Base-by-base conservation (phyloP, 1,140 invertebrate genomes). In the Babylonia areolata region DNA sequence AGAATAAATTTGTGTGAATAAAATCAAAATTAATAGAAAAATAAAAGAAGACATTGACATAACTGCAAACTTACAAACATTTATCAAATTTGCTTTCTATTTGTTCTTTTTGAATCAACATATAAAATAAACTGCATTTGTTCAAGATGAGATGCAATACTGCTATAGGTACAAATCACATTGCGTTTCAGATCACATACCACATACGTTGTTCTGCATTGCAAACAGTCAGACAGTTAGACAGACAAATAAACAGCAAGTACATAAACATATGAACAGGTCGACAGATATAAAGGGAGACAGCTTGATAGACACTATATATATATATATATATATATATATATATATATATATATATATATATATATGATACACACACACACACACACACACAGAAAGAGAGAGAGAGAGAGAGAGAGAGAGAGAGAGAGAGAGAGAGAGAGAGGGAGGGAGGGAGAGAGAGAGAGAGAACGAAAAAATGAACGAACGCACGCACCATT, bases 331-430 rank as follows among this genome's bases (percentile, higher is more conserved):
- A n/a, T n/a, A n/a, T n/a, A n/a, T n/a, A n/a, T n/a, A n/a, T n/a
- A n/a, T n/a, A n/a, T n/a, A n/a, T n/a, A n/a, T n/a, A n/a, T n/a
- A n/a, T n/a, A n/a, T n/a, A n/a, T n/a, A n/a, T n/a, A n/a, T n/a
- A n/a, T n/a, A n/a, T n/a, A n/a, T n/a, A n/a, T n/a, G n/a, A n/a
- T n/a, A n/a, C n/a, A n/a, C n/a, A n/a, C n/a, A n/a, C n/a, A n/a
- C n/a, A n/a, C n/a, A n/a, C n/a, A n/a, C n/a, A n/a, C n/a, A n/a
- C n/a, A n/a, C n/a, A n/a, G n/a, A n/a, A n/a, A n/a, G n/a, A n/a
- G n/a, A 51, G 46, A 51, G 46, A 23, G 58, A 64, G 58, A 64
- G 58, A 64, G 58, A 64, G 58, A 64, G 58, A 64, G 58, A 64
- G 58, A 64, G 58, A 64, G 58, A 64, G 58, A 64, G 1, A 64